Evolutionary conservation across 2,113 vertebrate genomes (phyloP).

Genomic region (Erpornis zantholeuca): DNA sequence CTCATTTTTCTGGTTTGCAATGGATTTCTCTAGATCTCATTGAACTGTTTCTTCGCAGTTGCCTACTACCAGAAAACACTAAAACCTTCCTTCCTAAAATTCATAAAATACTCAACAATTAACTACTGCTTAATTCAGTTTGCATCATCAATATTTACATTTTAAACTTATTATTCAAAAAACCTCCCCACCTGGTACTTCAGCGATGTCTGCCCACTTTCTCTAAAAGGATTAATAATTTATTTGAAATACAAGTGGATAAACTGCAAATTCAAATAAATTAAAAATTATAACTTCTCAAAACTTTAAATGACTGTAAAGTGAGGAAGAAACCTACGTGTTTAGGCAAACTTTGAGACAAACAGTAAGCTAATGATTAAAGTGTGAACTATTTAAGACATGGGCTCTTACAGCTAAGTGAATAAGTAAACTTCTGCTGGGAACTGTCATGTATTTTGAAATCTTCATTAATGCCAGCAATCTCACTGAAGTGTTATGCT

Average conservation of each 20-base stretch:
- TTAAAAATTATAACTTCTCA: not conserved
- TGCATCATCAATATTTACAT: not conserved
- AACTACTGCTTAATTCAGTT: not conserved
- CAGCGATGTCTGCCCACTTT: not conserved
- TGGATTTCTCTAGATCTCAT: not conserved
- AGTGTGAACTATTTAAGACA: not conserved
- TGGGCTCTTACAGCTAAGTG: not conserved
- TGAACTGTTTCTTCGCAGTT: not conserved
- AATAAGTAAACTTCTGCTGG: not conserved
- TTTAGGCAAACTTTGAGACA: not conserved
- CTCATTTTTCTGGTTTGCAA: not conserved
- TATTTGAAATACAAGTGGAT: not conserved
- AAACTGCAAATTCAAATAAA: not conserved
- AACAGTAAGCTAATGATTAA: not conserved
- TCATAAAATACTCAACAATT: not conserved
- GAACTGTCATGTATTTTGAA: not conserved
- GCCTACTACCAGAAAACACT: not conserved
- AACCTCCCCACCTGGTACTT: not conserved
- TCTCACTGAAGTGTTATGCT: not conserved
- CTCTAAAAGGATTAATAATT: not conserved
- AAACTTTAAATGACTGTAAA: not conserved
- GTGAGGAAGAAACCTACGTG: not conserved
- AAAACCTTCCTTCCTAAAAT: not conserved
- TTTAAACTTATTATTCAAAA: not conserved
- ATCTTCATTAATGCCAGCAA: not conserved